phyloP scores from a whole-genome alignment of 2,113 vertebrate genomes.

The Archilochus colubris region DNA sequence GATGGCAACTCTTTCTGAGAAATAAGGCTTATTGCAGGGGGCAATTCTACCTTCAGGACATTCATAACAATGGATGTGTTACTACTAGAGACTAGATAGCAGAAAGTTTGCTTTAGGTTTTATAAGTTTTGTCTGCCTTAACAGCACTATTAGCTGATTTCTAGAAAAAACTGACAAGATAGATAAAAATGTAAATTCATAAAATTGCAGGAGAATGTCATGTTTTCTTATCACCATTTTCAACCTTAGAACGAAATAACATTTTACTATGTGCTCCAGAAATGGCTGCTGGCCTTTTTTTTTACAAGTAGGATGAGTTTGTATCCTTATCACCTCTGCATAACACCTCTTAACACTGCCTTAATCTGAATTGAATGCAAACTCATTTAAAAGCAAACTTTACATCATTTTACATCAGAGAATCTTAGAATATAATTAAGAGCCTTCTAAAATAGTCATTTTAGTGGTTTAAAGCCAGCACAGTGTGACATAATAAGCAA shows the following conservation, averaged over 20 bases:
- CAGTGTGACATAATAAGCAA: not conserved
- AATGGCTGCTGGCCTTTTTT: not conserved
- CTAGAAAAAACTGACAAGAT: not conserved
- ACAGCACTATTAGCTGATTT: conserved; percentile 45
- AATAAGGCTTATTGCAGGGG: conserved; percentile 43
- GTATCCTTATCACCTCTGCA: not conserved
- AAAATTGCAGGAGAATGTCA: conserved; percentile 17
- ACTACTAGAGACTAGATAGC: conserved; percentile 54
- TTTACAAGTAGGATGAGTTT: not conserved
- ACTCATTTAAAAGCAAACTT: not conserved
- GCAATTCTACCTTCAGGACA: conserved; percentile 44
- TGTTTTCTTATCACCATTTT: conserved; percentile 23
- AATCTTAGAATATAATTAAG: conserved; percentile 4
- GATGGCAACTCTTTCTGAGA: conserved; percentile 51
- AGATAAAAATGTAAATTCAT: not conserved
- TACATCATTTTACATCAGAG: conserved; percentile 5
- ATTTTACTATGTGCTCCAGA: conserved; percentile 36
- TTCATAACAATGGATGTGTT: conserved; percentile 55
- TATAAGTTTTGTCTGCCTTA: conserved; percentile 47
- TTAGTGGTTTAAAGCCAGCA: not conserved
- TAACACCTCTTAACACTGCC: not conserved
- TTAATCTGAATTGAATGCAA: not conserved
- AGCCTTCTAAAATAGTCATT: conserved; percentile 8
- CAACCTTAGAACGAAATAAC: not conserved
- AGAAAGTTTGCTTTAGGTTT: conserved; percentile 40